phyloP scores from a whole-genome alignment of 2,113 vertebrate genomes.

The Gavialis gangeticus region DNA sequence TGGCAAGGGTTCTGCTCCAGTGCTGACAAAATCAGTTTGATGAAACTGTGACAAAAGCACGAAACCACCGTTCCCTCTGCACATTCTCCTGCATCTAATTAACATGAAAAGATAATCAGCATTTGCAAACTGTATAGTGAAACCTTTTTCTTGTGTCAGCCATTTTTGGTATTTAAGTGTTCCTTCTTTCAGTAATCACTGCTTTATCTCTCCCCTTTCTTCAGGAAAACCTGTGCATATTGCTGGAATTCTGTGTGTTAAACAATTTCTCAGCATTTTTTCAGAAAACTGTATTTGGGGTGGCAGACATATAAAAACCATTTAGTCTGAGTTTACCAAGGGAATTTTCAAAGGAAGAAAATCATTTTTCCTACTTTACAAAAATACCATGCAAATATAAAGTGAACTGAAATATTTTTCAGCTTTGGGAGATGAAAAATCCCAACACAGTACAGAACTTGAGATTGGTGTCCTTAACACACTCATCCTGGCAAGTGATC shows the following conservation, averaged over 20 bases:
- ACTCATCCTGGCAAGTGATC: neutral
- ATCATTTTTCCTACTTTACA: neutral
- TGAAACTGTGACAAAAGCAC: constrained; percentile 77
- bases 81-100: constrained; percentile 84
- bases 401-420: constrained; percentile 2
- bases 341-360: constrained; percentile 24
- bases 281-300: neutral
- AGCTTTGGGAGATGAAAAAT: neutral
- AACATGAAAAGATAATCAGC: constrained; percentile 76
- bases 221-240: neutral
- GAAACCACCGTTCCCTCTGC: constrained; percentile 56
- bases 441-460: neutral
- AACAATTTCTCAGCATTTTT: constrained; percentile 6
- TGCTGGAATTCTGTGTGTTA: neutral
- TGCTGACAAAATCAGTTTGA: constrained; percentile 84
- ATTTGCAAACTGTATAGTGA: constrained; percentile 32
- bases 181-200: neutral
- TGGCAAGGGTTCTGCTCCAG: constrained; percentile 86
- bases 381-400: neutral
- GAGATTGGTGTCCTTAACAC: neutral
- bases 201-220: constrained; percentile 10
- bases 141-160: constrained; percentile 23
- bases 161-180: neutral
- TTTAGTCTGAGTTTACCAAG: neutral
- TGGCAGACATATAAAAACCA: constrained; percentile 19